Conservation (phyloP, 2,888 invertebrate species). For the Nebria salina region DNA sequence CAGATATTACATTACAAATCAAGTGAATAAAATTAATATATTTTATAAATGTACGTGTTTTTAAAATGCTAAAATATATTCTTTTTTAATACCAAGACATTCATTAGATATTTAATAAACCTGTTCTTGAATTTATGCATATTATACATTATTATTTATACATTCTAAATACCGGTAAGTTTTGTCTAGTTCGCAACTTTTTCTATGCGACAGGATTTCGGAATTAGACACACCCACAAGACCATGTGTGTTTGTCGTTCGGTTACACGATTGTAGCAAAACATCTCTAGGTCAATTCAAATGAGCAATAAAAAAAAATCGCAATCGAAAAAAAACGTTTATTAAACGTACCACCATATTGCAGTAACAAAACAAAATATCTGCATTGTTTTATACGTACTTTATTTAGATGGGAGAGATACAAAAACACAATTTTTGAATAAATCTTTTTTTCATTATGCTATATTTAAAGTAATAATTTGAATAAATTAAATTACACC, state of each 20-base stretch:
- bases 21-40: constrained; percentile 19
- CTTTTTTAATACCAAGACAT: constrained; percentile 28
- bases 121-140: constrained; percentile 46
- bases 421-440: too few species aligned
- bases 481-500: too few species aligned
- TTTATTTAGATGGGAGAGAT: too few species aligned
- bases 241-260: constrained; percentile 19
- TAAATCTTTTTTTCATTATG: too few species aligned
- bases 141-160: constrained; percentile 29
- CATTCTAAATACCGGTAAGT: constrained; percentile 41
- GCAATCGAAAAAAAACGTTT: background rate
- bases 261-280: constrained; percentile 31
- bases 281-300: constrained; percentile 38
- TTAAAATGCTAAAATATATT: constrained; percentile 30
- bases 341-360: background rate
- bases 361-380: background rate
- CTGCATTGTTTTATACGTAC: too few species aligned
- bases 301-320: background rate
- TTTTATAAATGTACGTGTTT: constrained; percentile 36
- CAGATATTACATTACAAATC: constrained; percentile 16
- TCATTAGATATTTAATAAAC: constrained; percentile 32
- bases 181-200: constrained; percentile 30
- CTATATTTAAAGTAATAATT: too few species aligned
- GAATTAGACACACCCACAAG: constrained; percentile 34
- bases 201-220: constrained; percentile 28